phyloP scores from a whole-genome alignment of 1,140 invertebrate species.

The Delia radicum region DNA sequence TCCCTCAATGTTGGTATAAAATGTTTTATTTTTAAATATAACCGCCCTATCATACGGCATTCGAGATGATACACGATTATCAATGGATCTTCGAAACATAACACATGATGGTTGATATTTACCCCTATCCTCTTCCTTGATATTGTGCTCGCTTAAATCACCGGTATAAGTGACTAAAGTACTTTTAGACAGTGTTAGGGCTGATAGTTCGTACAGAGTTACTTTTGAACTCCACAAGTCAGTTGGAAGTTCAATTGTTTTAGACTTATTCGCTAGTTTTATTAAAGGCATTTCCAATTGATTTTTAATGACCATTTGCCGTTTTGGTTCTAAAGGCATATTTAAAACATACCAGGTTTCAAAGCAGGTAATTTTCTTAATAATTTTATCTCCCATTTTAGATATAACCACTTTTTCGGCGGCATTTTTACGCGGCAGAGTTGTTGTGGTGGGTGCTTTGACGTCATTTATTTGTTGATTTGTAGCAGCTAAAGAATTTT shows the following conservation, averaged over 20 bases:
- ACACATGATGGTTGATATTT: constrained; percentile 53
- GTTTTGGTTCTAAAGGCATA: constrained; percentile 30
- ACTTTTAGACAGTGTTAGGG: constrained; percentile 35
- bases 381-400: constrained; percentile 50
- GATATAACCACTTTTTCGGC: constrained; percentile 47
- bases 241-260: constrained; percentile 39
- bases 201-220: constrained; percentile 47
- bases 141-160: constrained; percentile 46
- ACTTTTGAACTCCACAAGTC: constrained; percentile 49
- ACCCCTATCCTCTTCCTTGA: constrained; percentile 46
- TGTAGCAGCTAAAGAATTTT: constrained; percentile 25
- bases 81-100: constrained; percentile 42
- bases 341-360: constrained; percentile 55
- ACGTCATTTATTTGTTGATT: background rate
- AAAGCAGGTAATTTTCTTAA: constrained; percentile 54
- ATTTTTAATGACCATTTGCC: constrained; percentile 31
- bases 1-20: constrained; percentile 51
- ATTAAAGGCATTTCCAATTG: constrained; percentile 46
- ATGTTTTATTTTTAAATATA: constrained; percentile 54
- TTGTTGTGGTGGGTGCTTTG: background rate
- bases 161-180: constrained; percentile 45
- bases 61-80: constrained; percentile 38
- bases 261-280: constrained; percentile 44
- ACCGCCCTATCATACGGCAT: constrained; percentile 53
- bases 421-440: constrained; percentile 3